Evolutionary conservation across 2,113 vertebrate species (phyloP).

Genomic region (Hemichromis elongatus): DNA sequence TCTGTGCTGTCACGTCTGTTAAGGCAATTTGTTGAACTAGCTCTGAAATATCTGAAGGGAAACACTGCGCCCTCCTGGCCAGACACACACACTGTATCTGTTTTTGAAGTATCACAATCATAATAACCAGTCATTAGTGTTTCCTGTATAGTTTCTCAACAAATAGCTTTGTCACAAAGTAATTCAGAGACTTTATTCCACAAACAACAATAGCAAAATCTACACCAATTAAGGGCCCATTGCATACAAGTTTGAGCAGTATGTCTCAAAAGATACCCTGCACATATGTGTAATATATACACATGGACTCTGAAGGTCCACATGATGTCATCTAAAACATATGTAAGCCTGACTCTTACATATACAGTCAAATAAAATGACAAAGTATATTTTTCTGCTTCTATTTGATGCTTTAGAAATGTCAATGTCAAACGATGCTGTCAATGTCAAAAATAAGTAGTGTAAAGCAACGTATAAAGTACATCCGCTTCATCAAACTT

Average conservation of each 20-base stretch:
- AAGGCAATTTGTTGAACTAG: not conserved
- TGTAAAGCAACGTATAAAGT: not conserved
- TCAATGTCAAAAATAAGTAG: not conserved
- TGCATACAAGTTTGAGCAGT: not conserved
- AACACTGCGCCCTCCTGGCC: slow-evolving; percentile 15
- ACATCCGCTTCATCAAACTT: not conserved
- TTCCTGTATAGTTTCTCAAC: not conserved
- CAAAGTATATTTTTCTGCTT: not conserved
- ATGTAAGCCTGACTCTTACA: not conserved
- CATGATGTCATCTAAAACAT: not conserved
- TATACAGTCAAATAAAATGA: not conserved
- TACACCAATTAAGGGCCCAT: not conserved
- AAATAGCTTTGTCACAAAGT: not conserved
- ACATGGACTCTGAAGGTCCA: not conserved
- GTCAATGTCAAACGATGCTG: not conserved
- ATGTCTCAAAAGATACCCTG: not conserved
- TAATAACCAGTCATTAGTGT: not conserved
- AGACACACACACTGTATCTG: not conserved
- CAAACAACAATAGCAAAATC: not conserved
- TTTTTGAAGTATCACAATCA: not conserved
- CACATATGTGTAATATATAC: not conserved
- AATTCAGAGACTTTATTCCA: not conserved
- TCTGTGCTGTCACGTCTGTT: not conserved
- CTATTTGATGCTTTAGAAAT: not conserved
- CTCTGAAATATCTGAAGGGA: not conserved